Conservation (phyloP, 2,113 vertebrate genomes). For the Scortum barcoo region DNA sequence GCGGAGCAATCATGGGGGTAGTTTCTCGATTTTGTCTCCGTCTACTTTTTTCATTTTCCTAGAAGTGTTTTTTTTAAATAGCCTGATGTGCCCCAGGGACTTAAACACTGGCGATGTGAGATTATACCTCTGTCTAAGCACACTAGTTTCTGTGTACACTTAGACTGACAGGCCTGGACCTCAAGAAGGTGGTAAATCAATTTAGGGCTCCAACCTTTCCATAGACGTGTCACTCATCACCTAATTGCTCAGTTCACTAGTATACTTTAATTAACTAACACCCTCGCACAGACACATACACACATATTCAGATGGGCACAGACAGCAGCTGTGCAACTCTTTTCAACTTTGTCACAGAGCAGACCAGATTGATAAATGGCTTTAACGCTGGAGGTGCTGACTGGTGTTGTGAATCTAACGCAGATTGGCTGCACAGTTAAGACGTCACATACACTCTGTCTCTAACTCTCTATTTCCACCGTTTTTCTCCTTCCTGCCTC, state of each 20-base stretch:
- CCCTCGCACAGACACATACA: conserved; percentile 15
- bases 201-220: conserved; percentile 49
- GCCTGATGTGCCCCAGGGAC: background rate
- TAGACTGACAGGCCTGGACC: conserved; percentile 26
- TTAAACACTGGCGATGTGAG: conserved; percentile 8
- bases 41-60: conserved; percentile 22
- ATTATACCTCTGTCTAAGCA: background rate
- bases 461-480: conserved; percentile 26
- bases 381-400: conserved; percentile 36
- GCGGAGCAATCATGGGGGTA: conserved; percentile 12
- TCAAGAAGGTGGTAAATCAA: conserved; percentile 61
- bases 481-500: conserved; percentile 8
- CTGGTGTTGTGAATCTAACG: conserved; percentile 1
- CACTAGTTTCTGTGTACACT: conserved; percentile 35
- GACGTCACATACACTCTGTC: conserved; percentile 42
- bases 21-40: conserved; percentile 32
- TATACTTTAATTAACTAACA: conserved; percentile 59
- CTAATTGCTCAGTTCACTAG: conserved; percentile 58
- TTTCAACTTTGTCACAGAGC: conserved; percentile 37
- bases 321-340: conserved; percentile 22
- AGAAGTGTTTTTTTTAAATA: background rate
- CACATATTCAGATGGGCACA: background rate
- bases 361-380: conserved; percentile 55
- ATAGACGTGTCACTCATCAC: conserved; percentile 57
- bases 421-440: conserved; percentile 46